A percentile compares a stretch with the other conserved stretches of the same genome.
Evolutionary conservation across 2,888 invertebrate species (phyloP).

Genomic region (Protodeltote pygarga): DNA sequence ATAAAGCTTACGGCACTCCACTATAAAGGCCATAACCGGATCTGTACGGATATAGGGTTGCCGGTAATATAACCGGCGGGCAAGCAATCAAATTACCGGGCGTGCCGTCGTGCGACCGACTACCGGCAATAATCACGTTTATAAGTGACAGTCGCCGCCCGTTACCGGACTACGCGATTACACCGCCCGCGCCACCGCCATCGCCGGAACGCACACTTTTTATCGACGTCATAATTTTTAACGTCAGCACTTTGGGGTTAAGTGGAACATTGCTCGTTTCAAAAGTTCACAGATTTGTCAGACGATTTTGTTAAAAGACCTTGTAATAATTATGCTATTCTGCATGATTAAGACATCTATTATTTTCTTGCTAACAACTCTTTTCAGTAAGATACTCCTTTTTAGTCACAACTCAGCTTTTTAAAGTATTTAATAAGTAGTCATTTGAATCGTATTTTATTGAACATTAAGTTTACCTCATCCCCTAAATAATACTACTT

Average conservation of each 20-base stretch:
- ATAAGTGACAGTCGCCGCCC: slow-evolving; percentile 51
- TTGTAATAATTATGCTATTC: slow-evolving; percentile 27
- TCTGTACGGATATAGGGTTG: slow-evolving; percentile 66
- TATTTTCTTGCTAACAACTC: background rate
- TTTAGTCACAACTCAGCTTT: too few relatives aligned
- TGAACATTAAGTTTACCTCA: too few relatives aligned
- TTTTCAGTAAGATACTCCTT: too few relatives aligned
- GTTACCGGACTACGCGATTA: slow-evolving; percentile 41
- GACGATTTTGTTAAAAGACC: slow-evolving; percentile 22
- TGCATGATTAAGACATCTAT: slow-evolving; percentile 13
- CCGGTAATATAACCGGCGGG: slow-evolving; percentile 66
- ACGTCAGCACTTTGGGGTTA: slow-evolving; percentile 41
- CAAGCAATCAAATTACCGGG: slow-evolving; percentile 73
- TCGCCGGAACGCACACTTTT: slow-evolving; percentile 36
- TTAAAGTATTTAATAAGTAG: too few relatives aligned
- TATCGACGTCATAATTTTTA: slow-evolving; percentile 54
- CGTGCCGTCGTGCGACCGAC: slow-evolving; percentile 27
- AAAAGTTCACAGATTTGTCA: slow-evolving; percentile 32
- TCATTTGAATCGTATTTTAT: too few relatives aligned
- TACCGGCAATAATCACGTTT: slow-evolving; percentile 62
- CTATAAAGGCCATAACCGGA: slow-evolving; percentile 63
- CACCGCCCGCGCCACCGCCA: slow-evolving; percentile 14
- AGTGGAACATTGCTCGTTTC: slow-evolving; percentile 22
- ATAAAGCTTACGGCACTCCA: too few relatives aligned
- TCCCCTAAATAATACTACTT: too few relatives aligned